Conservation (phyloP, 2,113 vertebrate genomes). For the Potamarius usumacintae region DNA sequence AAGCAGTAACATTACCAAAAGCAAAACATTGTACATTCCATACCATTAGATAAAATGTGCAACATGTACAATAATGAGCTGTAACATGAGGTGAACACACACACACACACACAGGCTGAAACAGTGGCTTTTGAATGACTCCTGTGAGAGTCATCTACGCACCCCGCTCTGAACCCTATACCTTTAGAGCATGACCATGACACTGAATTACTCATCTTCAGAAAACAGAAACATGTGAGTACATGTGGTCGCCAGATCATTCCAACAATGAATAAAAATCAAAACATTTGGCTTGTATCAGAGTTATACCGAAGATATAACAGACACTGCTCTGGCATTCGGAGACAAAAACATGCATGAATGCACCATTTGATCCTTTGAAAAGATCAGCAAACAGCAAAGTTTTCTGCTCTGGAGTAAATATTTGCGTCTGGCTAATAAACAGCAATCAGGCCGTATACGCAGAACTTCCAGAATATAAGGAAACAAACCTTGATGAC, state of each 20-base stretch:
- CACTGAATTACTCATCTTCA: neutral
- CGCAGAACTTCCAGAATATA: neutral
- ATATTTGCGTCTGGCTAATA: neutral
- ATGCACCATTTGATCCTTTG: neutral
- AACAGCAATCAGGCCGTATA: neutral
- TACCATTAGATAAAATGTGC: neutral
- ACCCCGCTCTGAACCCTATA: neutral
- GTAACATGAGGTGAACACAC: neutral
- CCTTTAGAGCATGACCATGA: constrained; percentile 11
- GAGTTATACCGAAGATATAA: neutral
- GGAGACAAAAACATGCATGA: neutral
- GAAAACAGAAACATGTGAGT: neutral
- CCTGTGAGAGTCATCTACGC: constrained; percentile 8
- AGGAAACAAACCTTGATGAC: neutral
- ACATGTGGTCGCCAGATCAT: neutral
- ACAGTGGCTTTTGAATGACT: neutral
- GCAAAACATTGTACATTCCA: neutral
- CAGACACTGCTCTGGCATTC: neutral
- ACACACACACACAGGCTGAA: neutral
- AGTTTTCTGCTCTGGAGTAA: neutral
- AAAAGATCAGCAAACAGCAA: neutral
- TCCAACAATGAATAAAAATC: neutral
- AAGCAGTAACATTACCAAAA: constrained; percentile 3
- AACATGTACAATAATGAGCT: neutral
- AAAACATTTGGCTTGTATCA: constrained; percentile 14